Evolutionary conservation across 2,888 invertebrate genomes (phyloP).

Genomic region (Hirtodrosophila duncani): DNA sequence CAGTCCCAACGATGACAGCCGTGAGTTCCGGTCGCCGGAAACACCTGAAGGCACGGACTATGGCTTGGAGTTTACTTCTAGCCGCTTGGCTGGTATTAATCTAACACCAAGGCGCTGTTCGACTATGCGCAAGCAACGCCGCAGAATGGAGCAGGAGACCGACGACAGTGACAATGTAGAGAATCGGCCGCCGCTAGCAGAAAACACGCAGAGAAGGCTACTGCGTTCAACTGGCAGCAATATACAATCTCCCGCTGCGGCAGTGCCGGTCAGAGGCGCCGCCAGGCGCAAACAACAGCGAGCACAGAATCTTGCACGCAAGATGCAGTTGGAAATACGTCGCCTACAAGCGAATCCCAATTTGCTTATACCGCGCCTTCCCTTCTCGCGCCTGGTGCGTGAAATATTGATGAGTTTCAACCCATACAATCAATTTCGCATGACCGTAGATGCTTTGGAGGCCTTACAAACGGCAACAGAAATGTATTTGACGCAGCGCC

Average conservation of each 20-base stretch:
- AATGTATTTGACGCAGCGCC: constrained; percentile 79
- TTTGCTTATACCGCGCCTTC: constrained; percentile 76
- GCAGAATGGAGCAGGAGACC: neutral
- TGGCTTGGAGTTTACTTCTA: constrained; percentile 45
- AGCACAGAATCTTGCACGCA: constrained; percentile 10
- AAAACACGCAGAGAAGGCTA: neutral
- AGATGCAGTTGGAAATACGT: constrained; percentile 27
- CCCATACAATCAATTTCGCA: constrained; percentile 21
- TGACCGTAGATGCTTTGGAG: constrained; percentile 77
- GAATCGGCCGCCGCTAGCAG: constrained; percentile 11
- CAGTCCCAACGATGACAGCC: neutral
- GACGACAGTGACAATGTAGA: constrained; percentile 10
- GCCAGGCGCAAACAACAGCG: constrained; percentile 25
- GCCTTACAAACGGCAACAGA: constrained; percentile 80
- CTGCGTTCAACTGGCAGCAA: neutral
- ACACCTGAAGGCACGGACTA: constrained; percentile 40
- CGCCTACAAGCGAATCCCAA: constrained; percentile 34
- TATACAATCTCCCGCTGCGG: neutral
- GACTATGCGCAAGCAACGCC: constrained; percentile 27
- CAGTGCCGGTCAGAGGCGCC: neutral
- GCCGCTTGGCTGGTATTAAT: constrained; percentile 23
- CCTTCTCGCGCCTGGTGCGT: constrained; percentile 78
- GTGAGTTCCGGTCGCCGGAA: constrained; percentile 28
- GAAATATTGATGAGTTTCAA: constrained; percentile 74
- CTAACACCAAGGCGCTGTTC: constrained; percentile 26